Evolutionary conservation across 1,140 invertebrate genomes (phyloP), one percentile per base, ranked within the genome.

Genomic region (Drosophila ogumai): DNA sequence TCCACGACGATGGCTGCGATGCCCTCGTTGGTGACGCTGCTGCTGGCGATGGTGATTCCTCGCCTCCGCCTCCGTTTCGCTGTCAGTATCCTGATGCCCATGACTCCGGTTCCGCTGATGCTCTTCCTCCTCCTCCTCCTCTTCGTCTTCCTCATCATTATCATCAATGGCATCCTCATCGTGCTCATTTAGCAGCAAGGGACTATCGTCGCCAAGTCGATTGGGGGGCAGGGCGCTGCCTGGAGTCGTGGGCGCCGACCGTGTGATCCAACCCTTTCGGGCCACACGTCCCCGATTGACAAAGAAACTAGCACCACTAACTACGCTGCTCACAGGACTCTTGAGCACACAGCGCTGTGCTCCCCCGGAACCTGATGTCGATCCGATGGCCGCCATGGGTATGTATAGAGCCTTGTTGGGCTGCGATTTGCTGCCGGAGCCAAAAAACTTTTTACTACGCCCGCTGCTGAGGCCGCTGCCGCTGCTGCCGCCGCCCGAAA

Each of bases 181-280:
- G 57, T 93, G 92, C 60, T 95, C 94, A 28, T 93, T 91, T 2
- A 93, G 81, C 50, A 95, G 82, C 58, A 95, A 75, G 0, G 95
- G 95, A 90, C 95, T 95, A 43, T 94, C 94, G 72, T 95, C 95
- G 40, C 94, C 93, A n/a, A 95, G 60, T 1, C 87, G 75, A 36
- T 92, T 93, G 32, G 93, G 93, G 49, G 93, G 94, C 66, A 93
- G 92, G 25, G 90, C 90, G 36, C 93, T 94, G 80, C 93, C 94
- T 0, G 96, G 96, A 0, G 96, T 97, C 3, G 95, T 96, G 0
- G 96, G 96, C 0, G 96, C 96, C 1, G 96, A 96, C 19, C 95
- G 93, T 0, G 96, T 96, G 13, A 95, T 82, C 95, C 95, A 96
- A 40, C 94, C 93, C 82, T 93, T 94, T 52, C 92, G 86, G 32